Evolutionary conservation across 2,113 vertebrate genomes (phyloP), one percentile per base, ranked within the genome.

Genomic region (Strix aluco): DNA sequence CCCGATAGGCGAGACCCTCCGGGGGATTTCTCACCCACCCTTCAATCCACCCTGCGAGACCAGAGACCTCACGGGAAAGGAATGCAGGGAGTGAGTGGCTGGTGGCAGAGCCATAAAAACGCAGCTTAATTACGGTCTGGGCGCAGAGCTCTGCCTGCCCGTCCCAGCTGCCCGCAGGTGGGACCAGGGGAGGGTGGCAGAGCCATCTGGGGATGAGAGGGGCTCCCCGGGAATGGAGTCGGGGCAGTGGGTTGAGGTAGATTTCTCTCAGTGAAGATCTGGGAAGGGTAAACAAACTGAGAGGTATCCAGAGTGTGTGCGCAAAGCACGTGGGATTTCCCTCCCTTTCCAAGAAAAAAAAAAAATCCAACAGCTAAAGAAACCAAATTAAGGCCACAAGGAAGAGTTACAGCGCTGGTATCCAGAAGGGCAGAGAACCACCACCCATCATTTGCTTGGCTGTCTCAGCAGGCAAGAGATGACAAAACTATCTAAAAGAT

Each of bases 31-130:
- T 92, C 84, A 90, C 36, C 38, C 59, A 88, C 21, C 27, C 59
- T 57, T 62, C 91, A 58, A 93, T 55, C 81, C 36, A 38, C 18
- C 61, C 15, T 2, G 25, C 15, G 27, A 73, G 94, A 38, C 36
- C 22, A 11, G 34, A 93, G 52, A 96, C 49, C 92, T 96, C 94
- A 96, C 3, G 10, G 82, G 81, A 97, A 94, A 94, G 95, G 96
- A 96, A 97, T 96, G 96, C 80, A 95, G 91, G 92, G 82, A 97
- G 94, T 46, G 82, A 93, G 91, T 30, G 80, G 59, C 63, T 92
- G 96, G 83, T 94, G 95, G 94, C 80, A 94, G 88, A 91, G 80
- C 84, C 87, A 71, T 85, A 94, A 95, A 92, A 90, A 22, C 5
- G 5, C 52, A 38, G 67, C 32, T 79, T 91, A 96, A 96, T 92